Percentiles rank a stretch among this genome's conserved stretches.
These are phyloP conservation scores for Idaea straminata DNA, from an alignment of 2,888 invertebrate species.

Conservation along the genomic window DNA sequence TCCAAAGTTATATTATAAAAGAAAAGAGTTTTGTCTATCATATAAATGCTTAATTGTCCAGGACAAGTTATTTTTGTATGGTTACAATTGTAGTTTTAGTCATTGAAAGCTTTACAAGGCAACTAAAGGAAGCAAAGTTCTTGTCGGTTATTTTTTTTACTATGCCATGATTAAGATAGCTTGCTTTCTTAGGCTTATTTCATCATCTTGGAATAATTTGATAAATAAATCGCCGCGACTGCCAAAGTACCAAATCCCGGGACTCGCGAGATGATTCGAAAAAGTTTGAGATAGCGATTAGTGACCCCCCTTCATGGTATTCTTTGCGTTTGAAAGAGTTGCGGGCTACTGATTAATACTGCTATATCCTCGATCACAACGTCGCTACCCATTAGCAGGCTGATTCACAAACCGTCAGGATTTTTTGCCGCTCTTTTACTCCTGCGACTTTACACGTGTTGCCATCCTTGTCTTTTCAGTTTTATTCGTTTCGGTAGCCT, in stretches of 20 bases:
- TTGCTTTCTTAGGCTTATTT: neutral
- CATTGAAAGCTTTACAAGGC: conserved; percentile 66
- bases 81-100: conserved; percentile 56
- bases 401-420: too few species aligned
- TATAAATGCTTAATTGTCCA: conserved; percentile 65
- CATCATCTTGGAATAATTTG: neutral
- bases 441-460: too few species aligned
- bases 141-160: conserved; percentile 34
- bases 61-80: conserved; percentile 77
- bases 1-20: conserved; percentile 75
- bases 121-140: conserved; percentile 52
- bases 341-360: too few species aligned
- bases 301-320: too few species aligned
- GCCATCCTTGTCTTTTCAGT: too few species aligned
- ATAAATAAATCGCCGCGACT: neutral
- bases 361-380: too few species aligned
- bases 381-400: too few species aligned
- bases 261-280: too few species aligned
- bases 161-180: conserved; percentile 41
- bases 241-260: neutral
- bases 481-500: too few species aligned
- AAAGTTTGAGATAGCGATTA: too few species aligned
- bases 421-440: too few species aligned
- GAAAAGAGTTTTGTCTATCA: conserved; percentile 59
- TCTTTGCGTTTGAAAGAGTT: too few species aligned